Base-by-base conservation (phyloP, 2,797 vertebrate genomes). In the Gambusia yucatana region DNA sequence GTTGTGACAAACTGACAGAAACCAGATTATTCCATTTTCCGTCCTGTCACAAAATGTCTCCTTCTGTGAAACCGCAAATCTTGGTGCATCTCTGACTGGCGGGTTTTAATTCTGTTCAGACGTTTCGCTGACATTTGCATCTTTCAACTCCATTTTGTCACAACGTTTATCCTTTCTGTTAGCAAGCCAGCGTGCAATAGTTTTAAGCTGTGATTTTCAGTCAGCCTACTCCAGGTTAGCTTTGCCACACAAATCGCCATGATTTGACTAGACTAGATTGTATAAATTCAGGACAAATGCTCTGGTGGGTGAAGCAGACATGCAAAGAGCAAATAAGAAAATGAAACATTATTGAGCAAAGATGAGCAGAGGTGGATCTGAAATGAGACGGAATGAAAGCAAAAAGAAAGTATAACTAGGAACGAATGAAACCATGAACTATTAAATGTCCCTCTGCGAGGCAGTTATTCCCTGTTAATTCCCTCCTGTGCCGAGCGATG, bases 401-500 rank as follows among this genome's bases (percentile, higher is more conserved):
- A 65, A 73, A 50, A 74, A 52, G 22, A 77, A 73, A 52, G 41
- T 72, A n/a, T 74, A 48, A 47, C 20, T 1, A 78, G 13, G 30
- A 33, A 63, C 7, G 0, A 44, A 69, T 44, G 22, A 65, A 44
- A 76, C 22, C 11, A 28, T 36, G 14, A 44, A 44, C 41, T 44
- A 16, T 16, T 46, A 70, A 70, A 69, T 43, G 25, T 25, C 30
- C 67, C 16, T 72, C 63, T 77, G 46, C 71, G 44, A 22, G 73
- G 39, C 46, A 39, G 52, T 43, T 47, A 75, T 43, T 69, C 11
- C 10, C 39, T n/a, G 43, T 14, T 75, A 80, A 82, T 80, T 84
- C 78, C n/a, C 61, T 41, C 71, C n/a, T 81, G 70, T 67, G 44
- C 65, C 73, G 72, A 25, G 59, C 80, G 78, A 84, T 85, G 59